A percentile compares a stretch with the other conserved stretches of the same genome.
Conservation (phyloP, 2,888 invertebrate species). For the Ametastegia equiseti region DNA sequence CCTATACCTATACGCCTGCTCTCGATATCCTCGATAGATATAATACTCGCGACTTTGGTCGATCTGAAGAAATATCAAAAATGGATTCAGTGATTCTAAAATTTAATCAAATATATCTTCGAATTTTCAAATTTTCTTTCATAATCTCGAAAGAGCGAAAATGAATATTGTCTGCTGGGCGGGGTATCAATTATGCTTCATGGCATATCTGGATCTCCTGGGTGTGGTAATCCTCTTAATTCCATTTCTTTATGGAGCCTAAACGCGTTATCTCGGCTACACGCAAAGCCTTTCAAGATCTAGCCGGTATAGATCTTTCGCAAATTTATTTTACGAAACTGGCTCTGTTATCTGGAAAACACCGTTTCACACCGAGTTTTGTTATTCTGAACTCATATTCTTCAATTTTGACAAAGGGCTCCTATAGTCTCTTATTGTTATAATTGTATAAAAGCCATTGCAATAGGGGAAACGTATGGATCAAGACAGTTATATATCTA, state of each 20-base stretch:
- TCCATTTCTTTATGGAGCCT: background rate
- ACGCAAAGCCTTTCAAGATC: constrained; percentile 40
- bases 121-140: background rate
- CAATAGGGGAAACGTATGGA: background rate
- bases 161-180: background rate
- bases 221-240: constrained; percentile 25
- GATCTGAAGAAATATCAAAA: too few relatives aligned
- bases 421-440: background rate
- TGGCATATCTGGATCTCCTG: background rate
- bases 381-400: too few relatives aligned
- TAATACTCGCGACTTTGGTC: too few relatives aligned
- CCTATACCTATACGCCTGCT: background rate
- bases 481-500: background rate
- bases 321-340: constrained; percentile 33
- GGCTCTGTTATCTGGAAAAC: constrained; percentile 29
- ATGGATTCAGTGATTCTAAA: too few relatives aligned
- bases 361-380: too few relatives aligned
- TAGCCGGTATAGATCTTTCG: too few relatives aligned
- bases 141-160: too few relatives aligned
- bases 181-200: background rate
- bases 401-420: too few relatives aligned
- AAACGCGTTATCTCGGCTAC: constrained; percentile 4
- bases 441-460: background rate
- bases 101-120: too few relatives aligned
- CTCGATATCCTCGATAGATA: too few relatives aligned